Evolutionary conservation across 2,113 vertebrate genomes (phyloP), one percentile per base, ranked within the genome.

Genomic region (Erinaceus europaeus): DNA sequence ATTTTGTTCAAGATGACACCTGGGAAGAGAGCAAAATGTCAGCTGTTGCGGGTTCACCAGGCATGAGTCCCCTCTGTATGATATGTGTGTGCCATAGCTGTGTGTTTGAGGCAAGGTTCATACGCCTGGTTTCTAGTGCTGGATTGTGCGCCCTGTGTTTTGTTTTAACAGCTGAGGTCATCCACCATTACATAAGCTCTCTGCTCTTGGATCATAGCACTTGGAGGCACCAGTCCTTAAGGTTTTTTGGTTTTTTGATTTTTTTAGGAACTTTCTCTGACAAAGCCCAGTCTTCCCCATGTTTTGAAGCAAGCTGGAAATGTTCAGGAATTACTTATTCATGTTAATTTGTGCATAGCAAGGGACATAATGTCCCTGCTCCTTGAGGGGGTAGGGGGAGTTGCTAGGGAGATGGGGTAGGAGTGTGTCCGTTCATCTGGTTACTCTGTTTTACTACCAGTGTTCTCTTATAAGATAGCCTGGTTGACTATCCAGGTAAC

Each of bases 21-120:
- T 50, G 64, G 36, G 65, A 89, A 38, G 64, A 67, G 1, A 71
- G 18, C 18, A 50, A 62, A 34, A 38, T 61, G 32, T 53, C 44
- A 44, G 52, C 12, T 40, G 20, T 42, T 10, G 1, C 32, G 55
- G 23, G 4, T 42, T 18, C 32, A 1, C 5, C 9, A 0, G 3
- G 11, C 17, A 1, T 20, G 36, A 20, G 2, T n/a, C 13, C 25
- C 23, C 25, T 25, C 27, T 53, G 14, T 12, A 15, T 65, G 6
- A 25, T n/a, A 5, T 46, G 2, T 18, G 17, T 32, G 71, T 44
- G 44, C 38, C 2, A 3, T 21, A 21, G 18, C 23, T 23, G 11
- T 36, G 18, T 78, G 12, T 61, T 27, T 48, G 11, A 0, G 5
- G 17, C 18, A 21, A 2, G 53, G 53, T 29, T 62, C 17, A n/a